Evolutionary conservation across 1,140 invertebrate genomes (phyloP).

Genomic region (Apis florea): DNA sequence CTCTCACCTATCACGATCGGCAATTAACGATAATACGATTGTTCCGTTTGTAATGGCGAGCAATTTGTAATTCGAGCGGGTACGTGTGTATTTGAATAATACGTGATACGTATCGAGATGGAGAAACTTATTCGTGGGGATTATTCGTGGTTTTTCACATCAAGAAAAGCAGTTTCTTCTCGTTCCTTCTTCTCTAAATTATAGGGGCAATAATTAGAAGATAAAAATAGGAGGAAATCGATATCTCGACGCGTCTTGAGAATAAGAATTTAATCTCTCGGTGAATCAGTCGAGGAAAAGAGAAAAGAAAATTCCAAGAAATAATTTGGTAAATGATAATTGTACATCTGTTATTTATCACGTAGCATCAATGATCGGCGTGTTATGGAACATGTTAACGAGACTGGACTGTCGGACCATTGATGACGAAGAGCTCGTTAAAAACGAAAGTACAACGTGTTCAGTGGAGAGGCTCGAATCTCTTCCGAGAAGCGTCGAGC

Average conservation of each 20-base stretch:
- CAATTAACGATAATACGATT: constrained; percentile 19
- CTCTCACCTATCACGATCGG: constrained; percentile 11
- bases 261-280: no score
- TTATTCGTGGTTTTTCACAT: not conserved
- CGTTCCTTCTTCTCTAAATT: no score
- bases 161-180: no score
- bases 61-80: constrained; percentile 23
- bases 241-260: no score
- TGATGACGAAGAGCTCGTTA: not conserved
- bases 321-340: not conserved
- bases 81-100: not conserved
- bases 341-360: not conserved
- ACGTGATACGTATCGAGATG: not conserved
- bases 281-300: no score
- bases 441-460: constrained; percentile 8
- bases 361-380: not conserved
- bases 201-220: no score
- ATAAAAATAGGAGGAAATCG: no score
- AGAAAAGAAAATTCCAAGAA: no score
- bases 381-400: not conserved
- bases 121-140: not conserved
- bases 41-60: not conserved
- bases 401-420: not conserved
- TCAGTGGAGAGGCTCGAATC: constrained; percentile 19
- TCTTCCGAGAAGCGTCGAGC: constrained; percentile 29